Percentiles rank a stretch among this genome's conserved stretches.
Evolutionary conservation across 1,140 invertebrate genomes (phyloP).

Genomic region (Papilio xuthus): DNA sequence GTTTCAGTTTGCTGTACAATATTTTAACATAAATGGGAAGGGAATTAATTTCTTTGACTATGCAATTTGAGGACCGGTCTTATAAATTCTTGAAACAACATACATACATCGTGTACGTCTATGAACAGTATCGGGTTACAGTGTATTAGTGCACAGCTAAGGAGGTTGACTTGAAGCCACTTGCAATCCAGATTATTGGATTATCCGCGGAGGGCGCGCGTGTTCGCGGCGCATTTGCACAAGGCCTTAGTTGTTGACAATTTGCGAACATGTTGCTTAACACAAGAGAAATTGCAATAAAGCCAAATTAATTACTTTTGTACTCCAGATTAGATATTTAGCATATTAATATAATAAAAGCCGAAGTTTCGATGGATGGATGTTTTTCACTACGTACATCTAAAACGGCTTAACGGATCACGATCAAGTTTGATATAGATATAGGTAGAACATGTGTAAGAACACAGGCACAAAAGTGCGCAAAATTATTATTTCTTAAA

Average conservation of each 20-base stretch:
- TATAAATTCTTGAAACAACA: conserved; percentile 39
- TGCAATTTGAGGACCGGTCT: not conserved
- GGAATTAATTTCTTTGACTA: not conserved
- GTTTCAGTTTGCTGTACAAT: not conserved
- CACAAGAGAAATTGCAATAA: not conserved
- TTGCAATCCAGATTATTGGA: conserved; percentile 63
- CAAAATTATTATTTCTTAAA: too few species aligned
- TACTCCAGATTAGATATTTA: too few species aligned
- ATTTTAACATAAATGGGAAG: not conserved
- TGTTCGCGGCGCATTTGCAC: conserved; percentile 30
- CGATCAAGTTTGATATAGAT: too few species aligned
- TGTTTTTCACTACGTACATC: too few species aligned
- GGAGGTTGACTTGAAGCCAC: conserved; percentile 58
- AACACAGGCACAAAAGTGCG: too few species aligned
- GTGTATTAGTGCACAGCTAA: conserved; percentile 41
- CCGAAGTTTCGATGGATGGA: too few species aligned
- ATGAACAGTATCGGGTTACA: conserved; percentile 31
- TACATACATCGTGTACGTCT: not conserved
- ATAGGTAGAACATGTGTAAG: too few species aligned
- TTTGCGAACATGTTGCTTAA: conserved; percentile 20
- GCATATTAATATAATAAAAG: too few species aligned
- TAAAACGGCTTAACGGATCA: too few species aligned
- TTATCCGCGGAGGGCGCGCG: conserved; percentile 45
- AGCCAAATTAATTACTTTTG: too few species aligned
- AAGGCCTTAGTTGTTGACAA: conserved; percentile 26